Evolutionary conservation across 92 coral and sea anemone genomes (phyloP), one percentile per base, ranked within the genome.

Genomic region (Hydrozoanthus gracilis): DNA sequence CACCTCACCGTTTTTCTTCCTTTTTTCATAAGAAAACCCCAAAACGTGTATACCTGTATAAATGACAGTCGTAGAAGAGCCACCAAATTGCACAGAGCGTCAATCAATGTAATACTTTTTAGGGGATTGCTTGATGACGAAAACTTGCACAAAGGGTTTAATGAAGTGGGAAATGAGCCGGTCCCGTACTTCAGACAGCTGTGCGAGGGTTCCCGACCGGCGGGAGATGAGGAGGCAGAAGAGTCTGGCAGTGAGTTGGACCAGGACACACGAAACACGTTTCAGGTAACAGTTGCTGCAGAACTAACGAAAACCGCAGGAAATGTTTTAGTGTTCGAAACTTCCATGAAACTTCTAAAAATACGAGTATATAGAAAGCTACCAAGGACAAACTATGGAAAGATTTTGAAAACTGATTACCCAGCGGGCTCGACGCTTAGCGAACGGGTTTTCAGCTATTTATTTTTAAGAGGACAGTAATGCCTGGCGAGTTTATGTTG

Each of bases 141-240:
- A 39, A 95, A 83, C 86, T 94, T 97, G 83, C 96, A 97, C 87
- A 86, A 89, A 20, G 87, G 93, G 18, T 79, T 97, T 46, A 58
- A 62, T n/a, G 96, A 90, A 83, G 79, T 95, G 50, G 82, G 86
- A 12, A 92, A 95, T 45, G 99, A 97, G 51, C 99, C 99, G 44
- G 94, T 97, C 14, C 99, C 99, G 8, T 97, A 93, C 90, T 97
- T 95, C 87, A 86, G 98, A 71, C 99, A 94, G 86, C 88, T 95
- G 55, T 87, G 92, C 10, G 94, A 88, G 54, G 71, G 6, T 51
- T 60, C 84, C 10, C 82, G 39, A 16, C 73, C 8, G 51, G 0
- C 54, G 14, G 64, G 61, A 10, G 77, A 58, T 17, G 78, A 17
- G 16, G 54, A 17, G 5, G 39, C 39, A 27, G 80, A 76, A 10